Conservation (phyloP, 2,888 invertebrate genomes). For the Cosmia pyralina region DNA sequence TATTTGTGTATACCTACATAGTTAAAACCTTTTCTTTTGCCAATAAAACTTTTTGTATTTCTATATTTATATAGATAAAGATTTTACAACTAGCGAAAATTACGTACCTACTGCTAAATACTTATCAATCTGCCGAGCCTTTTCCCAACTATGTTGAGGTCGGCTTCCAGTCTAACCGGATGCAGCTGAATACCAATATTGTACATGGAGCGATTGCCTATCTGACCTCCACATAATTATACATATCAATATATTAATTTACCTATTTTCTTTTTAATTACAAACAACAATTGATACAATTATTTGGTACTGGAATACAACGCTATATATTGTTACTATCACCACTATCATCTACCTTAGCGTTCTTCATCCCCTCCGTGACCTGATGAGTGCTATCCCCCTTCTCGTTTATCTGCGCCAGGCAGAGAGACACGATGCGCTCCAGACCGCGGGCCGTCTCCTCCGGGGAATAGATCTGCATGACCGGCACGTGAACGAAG, state of each 20-base stretch:
- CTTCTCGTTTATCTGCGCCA: slow-evolving; percentile 75
- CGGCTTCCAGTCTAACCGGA: no score
- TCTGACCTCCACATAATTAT: no score
- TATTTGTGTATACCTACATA: no score
- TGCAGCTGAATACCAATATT: no score
- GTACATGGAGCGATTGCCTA: no score
- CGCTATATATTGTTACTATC: slow-evolving; percentile 18
- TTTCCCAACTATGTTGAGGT: no score
- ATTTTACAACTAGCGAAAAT: slow-evolving; percentile 20
- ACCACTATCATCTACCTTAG: slow-evolving; percentile 25
- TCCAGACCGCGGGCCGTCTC: slow-evolving; percentile 81
- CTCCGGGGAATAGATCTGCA: slow-evolving; percentile 84
- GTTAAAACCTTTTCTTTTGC: no score
- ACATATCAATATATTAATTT: slow-evolving; percentile 3
- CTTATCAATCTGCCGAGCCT: no score
- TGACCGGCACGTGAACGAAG: slow-evolving; percentile 94
- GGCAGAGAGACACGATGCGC: slow-evolving; percentile 77
- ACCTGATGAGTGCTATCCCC: slow-evolving; percentile 56
- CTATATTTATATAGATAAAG: no score
- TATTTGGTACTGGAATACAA: neutral
- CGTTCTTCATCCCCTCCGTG: slow-evolving; percentile 61
- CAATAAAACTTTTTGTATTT: no score
- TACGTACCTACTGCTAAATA: neutral
- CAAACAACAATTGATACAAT: neutral
- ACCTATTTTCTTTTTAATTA: slow-evolving; percentile 3